Base-by-base conservation (phyloP, 1,140 invertebrate species). In the Aphaenogaster rudis region DNA sequence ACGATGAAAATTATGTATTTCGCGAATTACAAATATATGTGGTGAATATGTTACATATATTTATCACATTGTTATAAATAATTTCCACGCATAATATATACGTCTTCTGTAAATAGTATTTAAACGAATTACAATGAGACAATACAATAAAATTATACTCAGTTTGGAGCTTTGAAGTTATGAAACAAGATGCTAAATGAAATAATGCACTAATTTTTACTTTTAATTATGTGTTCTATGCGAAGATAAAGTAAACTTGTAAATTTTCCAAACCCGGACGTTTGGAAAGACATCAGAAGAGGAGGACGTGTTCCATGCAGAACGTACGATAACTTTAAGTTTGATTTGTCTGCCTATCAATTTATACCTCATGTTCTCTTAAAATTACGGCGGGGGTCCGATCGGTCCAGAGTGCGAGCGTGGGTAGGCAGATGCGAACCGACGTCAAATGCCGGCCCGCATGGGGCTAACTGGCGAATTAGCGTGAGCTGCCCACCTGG, bases 341-440 rank as follows among this genome's bases (percentile, higher is more conserved):
- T 76, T 15, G 28, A 48, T 48, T 36, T 48, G 11, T 79, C 42
- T 36, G 13, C 1, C 13, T 36, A 28, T 66, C 42, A 28, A 1
- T 79, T 66, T 66, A 1, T 48, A 48, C 28, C 3, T 33, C 15
- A 33, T 42, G 6, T 78, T 64, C 6, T 61, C 15, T 61, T 66
- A 21, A 48, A 48, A n/a, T 79, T 39, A 79, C 42, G 54, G n/a
- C 57, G 39, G 42, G 33, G 36, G 50, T 21, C 8, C n/a, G 33
- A 81, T 69, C 33, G 17, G 45, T 81, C 13, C 21, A 21, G 13
- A 50, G 45, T 11, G 13, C 36, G 54, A 66, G 61, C 28, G n/a
- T 13, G 57, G 39, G 50, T 85, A 66, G 76, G 45, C 66, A 84
- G 61, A 82, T 76, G 79, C 61, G 52, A 87, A 84, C 85, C 69